phyloP scores from a whole-genome alignment of 2,888 invertebrate genomes.

The Polydesmus complanatus region DNA sequence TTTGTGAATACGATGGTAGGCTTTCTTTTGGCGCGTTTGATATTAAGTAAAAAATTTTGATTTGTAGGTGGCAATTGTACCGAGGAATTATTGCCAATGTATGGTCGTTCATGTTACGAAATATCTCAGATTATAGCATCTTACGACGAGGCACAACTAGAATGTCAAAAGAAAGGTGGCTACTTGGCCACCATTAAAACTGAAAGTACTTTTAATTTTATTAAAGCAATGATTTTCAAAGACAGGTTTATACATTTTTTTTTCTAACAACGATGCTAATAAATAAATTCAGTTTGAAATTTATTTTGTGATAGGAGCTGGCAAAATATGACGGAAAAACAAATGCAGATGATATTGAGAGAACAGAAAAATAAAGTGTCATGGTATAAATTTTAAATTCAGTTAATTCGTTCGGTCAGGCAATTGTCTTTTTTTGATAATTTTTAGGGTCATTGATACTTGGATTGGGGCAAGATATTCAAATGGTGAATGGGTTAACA shows the following conservation, averaged over 20 bases:
- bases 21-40: no score
- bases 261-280: no score
- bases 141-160: constrained; percentile 15
- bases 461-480: constrained; percentile 16
- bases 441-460: constrained; percentile 9
- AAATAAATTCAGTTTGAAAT: background rate
- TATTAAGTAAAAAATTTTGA: background rate
- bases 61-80: constrained; percentile 1
- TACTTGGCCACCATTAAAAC: constrained; percentile 15
- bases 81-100: background rate
- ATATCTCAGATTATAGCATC: constrained; percentile 14
- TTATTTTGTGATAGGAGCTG: constrained; percentile 3
- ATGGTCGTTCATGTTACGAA: constrained; percentile 15
- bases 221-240: constrained; percentile 15
- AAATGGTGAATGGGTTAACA: constrained; percentile 17
- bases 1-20: constrained; percentile 16
- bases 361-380: constrained; percentile 8
- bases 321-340: constrained; percentile 13
- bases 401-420: background rate
- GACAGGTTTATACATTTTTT: no score
- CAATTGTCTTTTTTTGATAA: background rate
- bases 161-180: constrained; percentile 13
- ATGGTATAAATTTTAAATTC: constrained; percentile 7
- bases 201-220: constrained; percentile 7
- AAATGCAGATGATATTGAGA: constrained; percentile 4